Percentiles rank a stretch among this genome's conserved stretches.
Conservation (phyloP, 2,888 invertebrate genomes). For the Macrophya alboannulata region DNA sequence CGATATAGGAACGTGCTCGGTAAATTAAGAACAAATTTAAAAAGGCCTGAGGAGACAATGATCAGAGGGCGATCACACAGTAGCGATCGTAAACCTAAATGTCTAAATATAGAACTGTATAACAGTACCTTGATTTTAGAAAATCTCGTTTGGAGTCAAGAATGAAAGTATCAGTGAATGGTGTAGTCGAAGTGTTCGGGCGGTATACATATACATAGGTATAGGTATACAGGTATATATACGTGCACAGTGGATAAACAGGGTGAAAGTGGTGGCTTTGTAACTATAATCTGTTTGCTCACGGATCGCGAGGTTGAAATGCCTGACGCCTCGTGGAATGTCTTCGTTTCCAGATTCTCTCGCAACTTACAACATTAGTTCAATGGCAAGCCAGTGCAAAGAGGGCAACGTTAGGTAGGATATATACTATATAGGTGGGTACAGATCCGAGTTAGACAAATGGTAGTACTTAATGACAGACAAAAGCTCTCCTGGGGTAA, state of each 20-base stretch:
- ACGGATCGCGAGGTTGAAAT: slow-evolving; percentile 39
- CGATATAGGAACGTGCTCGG: not conserved
- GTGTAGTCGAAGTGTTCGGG: not conserved
- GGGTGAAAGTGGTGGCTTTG: slow-evolving; percentile 43
- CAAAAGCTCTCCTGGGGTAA: slow-evolving; percentile 46
- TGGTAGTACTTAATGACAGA: slow-evolving; percentile 51
- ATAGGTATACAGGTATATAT: not conserved
- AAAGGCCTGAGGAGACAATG: not conserved
- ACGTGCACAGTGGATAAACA: slow-evolving; percentile 4
- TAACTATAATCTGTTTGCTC: slow-evolving; percentile 40
- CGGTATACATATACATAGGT: not conserved
- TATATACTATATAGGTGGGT: too few species aligned
- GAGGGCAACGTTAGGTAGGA: slow-evolving; percentile 19
- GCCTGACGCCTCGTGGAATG: slow-evolving; percentile 40
- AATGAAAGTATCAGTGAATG: slow-evolving; percentile 32
- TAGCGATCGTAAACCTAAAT: not conserved
- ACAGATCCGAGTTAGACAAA: slow-evolving; percentile 52
- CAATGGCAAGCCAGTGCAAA: slow-evolving; percentile 19
- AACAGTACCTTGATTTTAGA: not conserved
- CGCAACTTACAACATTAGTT: slow-evolving; percentile 29
- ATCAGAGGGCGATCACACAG: not conserved
- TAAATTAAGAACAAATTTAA: slow-evolving; percentile 19
- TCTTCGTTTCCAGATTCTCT: slow-evolving; percentile 52
- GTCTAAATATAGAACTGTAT: not conserved
- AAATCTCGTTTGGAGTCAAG: slow-evolving; percentile 27